Percentiles rank a stretch among this genome's conserved stretches.
phyloP scores from a whole-genome alignment of 2,797 vertebrate genomes.

The Notamacropus eugenii region DNA sequence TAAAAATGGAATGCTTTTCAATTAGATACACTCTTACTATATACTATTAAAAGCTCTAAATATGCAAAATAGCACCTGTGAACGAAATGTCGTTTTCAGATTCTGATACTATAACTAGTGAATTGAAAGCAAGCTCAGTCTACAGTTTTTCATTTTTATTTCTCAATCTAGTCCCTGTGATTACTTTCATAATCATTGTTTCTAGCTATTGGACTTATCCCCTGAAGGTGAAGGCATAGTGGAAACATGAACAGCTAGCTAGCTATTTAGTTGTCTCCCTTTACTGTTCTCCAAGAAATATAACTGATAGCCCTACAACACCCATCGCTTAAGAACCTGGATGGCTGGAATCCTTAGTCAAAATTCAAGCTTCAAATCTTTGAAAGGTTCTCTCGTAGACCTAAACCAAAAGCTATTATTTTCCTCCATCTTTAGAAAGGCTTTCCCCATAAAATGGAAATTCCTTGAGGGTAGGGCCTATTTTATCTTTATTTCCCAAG shows the following conservation, averaged over 20 bases:
- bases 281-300: slow-evolving; percentile 9
- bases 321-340: not conserved
- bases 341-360: not conserved
- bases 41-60: slow-evolving; percentile 24
- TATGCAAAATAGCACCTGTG: not conserved
- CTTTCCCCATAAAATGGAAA: not conserved
- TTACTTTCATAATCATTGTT: slow-evolving; percentile 21
- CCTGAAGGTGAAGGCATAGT: not conserved
- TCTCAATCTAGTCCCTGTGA: not conserved
- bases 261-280: not conserved
- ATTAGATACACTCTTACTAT: slow-evolving; percentile 37
- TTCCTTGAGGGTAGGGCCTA: not conserved
- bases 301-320: not conserved
- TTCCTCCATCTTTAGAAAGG: not conserved
- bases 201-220: slow-evolving; percentile 38
- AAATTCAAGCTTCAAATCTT: slow-evolving; percentile 25
- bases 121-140: not conserved
- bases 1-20: slow-evolving; percentile 46
- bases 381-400: slow-evolving; percentile 21
- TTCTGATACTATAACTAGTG: not conserved
- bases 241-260: not conserved
- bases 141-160: not conserved
- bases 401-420: slow-evolving; percentile 34
- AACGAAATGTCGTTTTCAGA: not conserved
- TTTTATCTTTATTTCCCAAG: not conserved